Evolutionary conservation across 2,888 invertebrate species (phyloP).

Genomic region (Tinea semifulvella): DNA sequence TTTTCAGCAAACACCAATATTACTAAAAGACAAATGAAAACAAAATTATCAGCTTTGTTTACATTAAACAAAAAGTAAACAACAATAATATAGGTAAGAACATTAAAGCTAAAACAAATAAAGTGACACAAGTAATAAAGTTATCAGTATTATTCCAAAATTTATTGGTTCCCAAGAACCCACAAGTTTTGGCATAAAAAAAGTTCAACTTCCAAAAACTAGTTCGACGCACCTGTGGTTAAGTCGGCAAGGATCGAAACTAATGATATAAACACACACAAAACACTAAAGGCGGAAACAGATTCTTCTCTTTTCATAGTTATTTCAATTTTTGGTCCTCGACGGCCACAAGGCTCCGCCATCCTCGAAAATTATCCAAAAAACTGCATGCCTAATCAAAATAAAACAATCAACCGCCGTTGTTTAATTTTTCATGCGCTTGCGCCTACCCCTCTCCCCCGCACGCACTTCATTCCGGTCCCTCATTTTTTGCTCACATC

Average conservation of each 20-base stretch:
- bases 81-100: too few relatives aligned
- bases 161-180: neutral
- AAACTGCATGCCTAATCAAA: slow-evolving; percentile 6
- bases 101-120: too few relatives aligned
- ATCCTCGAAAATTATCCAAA: slow-evolving; percentile 24
- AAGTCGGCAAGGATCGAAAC: slow-evolving; percentile 67
- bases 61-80: too few relatives aligned
- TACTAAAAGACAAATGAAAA: slow-evolving; percentile 50
- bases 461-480: neutral
- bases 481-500: too few relatives aligned
- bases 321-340: slow-evolving; percentile 36
- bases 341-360: slow-evolving; percentile 45
- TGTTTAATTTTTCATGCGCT: neutral
- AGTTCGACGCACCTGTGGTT: slow-evolving; percentile 58
- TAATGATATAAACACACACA: slow-evolving; percentile 65
- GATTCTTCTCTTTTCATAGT: slow-evolving; percentile 48
- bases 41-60: too few relatives aligned
- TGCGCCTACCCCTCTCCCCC: neutral
- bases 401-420: slow-evolving; percentile 7
- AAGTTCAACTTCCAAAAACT: slow-evolving; percentile 17
- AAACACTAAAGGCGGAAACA: slow-evolving; percentile 59
- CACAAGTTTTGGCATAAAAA: neutral
- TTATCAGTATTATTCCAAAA: neutral
- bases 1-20: slow-evolving; percentile 65
- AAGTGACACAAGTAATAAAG: too few relatives aligned